Conservation (phyloP, 2,888 invertebrate genomes). For the Oscheius sp. region DNA sequence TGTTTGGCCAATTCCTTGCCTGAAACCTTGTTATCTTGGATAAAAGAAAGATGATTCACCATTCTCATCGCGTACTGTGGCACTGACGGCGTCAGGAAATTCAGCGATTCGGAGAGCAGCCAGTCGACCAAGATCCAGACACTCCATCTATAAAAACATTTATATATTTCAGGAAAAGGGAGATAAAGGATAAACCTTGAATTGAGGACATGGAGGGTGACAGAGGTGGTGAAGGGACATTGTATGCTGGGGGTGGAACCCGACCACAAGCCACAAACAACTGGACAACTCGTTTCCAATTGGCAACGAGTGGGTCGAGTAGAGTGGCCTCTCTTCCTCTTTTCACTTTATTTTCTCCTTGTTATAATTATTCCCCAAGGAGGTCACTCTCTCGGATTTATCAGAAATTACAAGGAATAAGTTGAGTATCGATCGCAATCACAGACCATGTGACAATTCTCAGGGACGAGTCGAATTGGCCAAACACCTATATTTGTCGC, state of each 20-base stretch:
- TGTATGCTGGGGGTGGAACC: conserved; percentile 7
- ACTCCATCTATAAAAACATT: conserved; percentile 33
- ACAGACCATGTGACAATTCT: too few relatives aligned
- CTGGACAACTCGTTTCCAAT: conserved; percentile 29
- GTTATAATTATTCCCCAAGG: too few relatives aligned
- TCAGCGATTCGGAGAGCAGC: conserved; percentile 29
- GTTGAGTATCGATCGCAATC: too few relatives aligned
- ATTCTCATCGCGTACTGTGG: conserved; percentile 23
- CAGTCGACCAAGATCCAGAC: conserved; percentile 31
- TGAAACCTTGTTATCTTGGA: conserved; percentile 42
- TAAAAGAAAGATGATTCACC: conserved; percentile 5
- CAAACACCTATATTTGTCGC: too few relatives aligned
- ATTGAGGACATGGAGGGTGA: conserved; percentile 18
- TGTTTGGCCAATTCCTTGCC: conserved; percentile 63
- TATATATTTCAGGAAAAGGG: background rate
- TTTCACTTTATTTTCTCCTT: too few relatives aligned
- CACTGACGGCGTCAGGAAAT: conserved; percentile 23
- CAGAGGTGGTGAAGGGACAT: conserved; percentile 27
- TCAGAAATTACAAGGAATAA: too few relatives aligned
- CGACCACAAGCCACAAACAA: conserved; percentile 26
- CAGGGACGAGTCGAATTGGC: too few relatives aligned
- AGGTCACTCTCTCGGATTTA: too few relatives aligned
- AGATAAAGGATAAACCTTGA: conserved; percentile 23
- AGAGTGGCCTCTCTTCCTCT: too few relatives aligned
- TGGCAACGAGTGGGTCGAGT: too few relatives aligned